A percentile compares a stretch with the other conserved stretches of the same genome.
phyloP scores from a whole-genome alignment of 2,888 invertebrate genomes.

The Deilephila elpenor region DNA sequence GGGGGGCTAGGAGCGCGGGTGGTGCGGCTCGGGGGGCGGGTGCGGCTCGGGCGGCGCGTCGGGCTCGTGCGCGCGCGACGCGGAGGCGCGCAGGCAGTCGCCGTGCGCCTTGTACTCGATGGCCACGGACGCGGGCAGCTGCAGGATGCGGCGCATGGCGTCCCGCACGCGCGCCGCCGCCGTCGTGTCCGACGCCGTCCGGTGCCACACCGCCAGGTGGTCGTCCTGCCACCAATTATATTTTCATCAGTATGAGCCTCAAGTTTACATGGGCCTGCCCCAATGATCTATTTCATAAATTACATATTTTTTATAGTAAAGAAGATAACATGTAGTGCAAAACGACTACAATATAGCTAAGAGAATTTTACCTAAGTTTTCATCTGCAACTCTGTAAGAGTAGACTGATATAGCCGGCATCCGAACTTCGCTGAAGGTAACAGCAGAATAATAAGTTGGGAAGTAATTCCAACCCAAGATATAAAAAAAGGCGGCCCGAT shows the following conservation, averaged over 20 bases:
- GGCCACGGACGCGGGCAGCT: slow-evolving; percentile 95
- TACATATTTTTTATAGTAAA: too few species aligned
- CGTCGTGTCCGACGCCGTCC: slow-evolving; percentile 94
- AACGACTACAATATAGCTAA: too few species aligned
- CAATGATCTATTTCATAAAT: background rate
- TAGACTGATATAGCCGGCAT: too few species aligned
- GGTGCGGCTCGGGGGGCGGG: slow-evolving; percentile 33
- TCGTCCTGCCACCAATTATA: slow-evolving; percentile 88
- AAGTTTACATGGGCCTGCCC: background rate
- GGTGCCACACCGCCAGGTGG: slow-evolving; percentile 98
- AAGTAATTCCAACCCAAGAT: too few species aligned
- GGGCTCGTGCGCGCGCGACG: slow-evolving; percentile 46
- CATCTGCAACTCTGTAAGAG: too few species aligned
- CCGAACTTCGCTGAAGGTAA: too few species aligned
- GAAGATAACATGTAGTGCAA: too few species aligned
- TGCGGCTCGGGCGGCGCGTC: slow-evolving; percentile 38
- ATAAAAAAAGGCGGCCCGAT: too few species aligned
- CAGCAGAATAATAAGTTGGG: too few species aligned
- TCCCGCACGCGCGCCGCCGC: slow-evolving; percentile 97
- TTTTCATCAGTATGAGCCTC: background rate
- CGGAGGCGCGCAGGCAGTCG: slow-evolving; percentile 68
- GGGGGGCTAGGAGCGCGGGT: slow-evolving; percentile 34
- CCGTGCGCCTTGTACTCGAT: slow-evolving; percentile 94
- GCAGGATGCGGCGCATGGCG: slow-evolving; percentile 96
- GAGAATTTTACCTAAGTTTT: too few species aligned